Conservation (phyloP, 2,113 vertebrate genomes). For the Thunnus thynnus region DNA sequence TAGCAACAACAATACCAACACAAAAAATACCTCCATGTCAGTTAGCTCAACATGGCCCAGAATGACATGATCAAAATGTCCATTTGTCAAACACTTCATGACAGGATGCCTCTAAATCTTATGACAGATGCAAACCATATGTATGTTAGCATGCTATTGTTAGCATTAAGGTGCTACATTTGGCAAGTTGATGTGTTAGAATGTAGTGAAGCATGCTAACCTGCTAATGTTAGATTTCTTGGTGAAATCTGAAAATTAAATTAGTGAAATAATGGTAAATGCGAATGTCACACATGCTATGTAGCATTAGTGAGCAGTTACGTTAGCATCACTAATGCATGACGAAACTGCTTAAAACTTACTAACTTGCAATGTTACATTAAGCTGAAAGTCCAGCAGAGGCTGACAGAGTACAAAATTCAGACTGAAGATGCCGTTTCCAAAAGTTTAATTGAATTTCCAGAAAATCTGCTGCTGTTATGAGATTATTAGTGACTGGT, state of each 20-base stretch:
- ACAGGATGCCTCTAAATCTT: not conserved
- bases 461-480: too few species aligned
- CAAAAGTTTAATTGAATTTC: too few species aligned
- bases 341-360: not conserved
- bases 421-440: too few species aligned
- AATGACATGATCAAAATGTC: not conserved
- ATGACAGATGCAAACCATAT: not conserved
- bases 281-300: not conserved
- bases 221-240: not conserved
- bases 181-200: not conserved
- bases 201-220: not conserved
- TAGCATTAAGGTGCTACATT: not conserved
- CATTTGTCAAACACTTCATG: not conserved
- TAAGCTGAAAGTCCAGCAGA: too few species aligned
- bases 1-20: too few species aligned
- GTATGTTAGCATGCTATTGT: not conserved
- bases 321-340: not conserved
- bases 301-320: not conserved
- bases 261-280: too few species aligned
- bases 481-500: too few species aligned
- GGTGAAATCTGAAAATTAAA: too few species aligned
- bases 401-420: too few species aligned
- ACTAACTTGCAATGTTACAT: too few species aligned
- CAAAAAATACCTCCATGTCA: too few species aligned
- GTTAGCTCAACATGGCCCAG: too few species aligned